Conservation (phyloP, 1,140 invertebrate genomes). For the Tetranychus urticae region DNA sequence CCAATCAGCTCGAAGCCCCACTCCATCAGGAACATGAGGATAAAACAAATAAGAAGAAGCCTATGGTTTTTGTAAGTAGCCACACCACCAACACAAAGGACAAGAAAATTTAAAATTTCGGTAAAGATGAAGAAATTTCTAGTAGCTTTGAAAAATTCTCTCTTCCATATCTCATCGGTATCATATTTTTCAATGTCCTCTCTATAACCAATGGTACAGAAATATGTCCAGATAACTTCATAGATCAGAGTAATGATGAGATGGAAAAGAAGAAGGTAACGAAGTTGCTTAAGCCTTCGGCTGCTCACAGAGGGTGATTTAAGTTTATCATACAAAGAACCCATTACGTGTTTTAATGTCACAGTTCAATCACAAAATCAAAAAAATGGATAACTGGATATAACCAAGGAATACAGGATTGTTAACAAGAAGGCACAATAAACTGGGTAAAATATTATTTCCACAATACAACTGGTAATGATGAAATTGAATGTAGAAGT, state of each 20-base stretch:
- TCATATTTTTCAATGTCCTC: not conserved
- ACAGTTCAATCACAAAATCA: too few relatives aligned
- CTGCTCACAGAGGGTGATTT: not conserved
- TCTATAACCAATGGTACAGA: not conserved
- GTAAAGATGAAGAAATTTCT: constrained; percentile 4
- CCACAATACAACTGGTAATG: too few relatives aligned
- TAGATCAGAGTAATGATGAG: not conserved
- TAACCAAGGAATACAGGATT: too few relatives aligned
- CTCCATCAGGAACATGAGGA: not conserved
- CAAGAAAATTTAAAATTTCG: not conserved
- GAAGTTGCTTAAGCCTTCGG: not conserved
- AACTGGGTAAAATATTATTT: too few relatives aligned
- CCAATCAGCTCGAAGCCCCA: constrained; percentile 2
- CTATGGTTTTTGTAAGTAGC: not conserved
- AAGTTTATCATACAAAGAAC: too few relatives aligned
- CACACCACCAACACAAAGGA: not conserved
- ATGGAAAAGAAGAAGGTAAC: not conserved
- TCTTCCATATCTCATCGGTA: not conserved
- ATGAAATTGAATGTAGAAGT: too few relatives aligned
- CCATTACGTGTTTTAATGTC: too few relatives aligned
- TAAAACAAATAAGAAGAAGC: not conserved
- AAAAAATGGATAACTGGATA: too few relatives aligned
- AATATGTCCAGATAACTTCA: not conserved
- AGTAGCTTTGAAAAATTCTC: constrained; percentile 1
- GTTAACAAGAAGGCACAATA: too few relatives aligned